Evolutionary conservation across 2,113 vertebrate genomes (phyloP), one percentile per base, ranked within the genome.

Genomic region (Sprattus sprattus): DNA sequence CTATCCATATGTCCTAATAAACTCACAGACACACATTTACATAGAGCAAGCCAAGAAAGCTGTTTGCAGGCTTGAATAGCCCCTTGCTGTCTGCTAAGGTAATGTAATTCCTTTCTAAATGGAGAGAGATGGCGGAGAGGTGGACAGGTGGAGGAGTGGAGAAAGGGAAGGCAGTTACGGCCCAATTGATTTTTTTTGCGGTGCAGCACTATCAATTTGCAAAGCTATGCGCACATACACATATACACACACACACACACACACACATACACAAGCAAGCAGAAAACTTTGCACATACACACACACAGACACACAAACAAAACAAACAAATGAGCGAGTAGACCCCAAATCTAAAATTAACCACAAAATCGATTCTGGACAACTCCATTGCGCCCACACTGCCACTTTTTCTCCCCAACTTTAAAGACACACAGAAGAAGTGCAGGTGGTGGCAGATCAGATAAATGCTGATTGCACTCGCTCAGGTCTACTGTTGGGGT

Each of bases 131-230:
- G 64, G 8, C 28, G n/a, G 8, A 28, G n/a, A 67, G n/a, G 64
- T 18, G n/a, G 25, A 28, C n/a, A 67, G 64, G 54, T 22, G 4
- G 18, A 60, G 52, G 52, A 20, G 52, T 3, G 18, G 20, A 60
- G 54, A 60, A 20, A 22, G 54, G 22, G 54, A 22, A 60, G 54
- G 54, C 64, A 25, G 64, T 25, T 28, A 28, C 25, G 45, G 28
- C 46, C 44, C 81, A 80, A 89, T 89, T 85, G 87, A 88, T 88
- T 89, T 81, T 86, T 60, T 22, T 60, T 60, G 54, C 22, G 54
- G 81, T 81, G 83, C 82, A 75, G 81, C 57, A 82, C 81, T 88
- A 78, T 86, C 87, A 86, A 88, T 89, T 89, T 86, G 81, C 67
- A 82, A 85, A 60, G 86, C 71, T 22, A 6, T 1, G 16, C 15